Conservation (phyloP, 2,797 vertebrate genomes). For the Florisuga fusca region DNA sequence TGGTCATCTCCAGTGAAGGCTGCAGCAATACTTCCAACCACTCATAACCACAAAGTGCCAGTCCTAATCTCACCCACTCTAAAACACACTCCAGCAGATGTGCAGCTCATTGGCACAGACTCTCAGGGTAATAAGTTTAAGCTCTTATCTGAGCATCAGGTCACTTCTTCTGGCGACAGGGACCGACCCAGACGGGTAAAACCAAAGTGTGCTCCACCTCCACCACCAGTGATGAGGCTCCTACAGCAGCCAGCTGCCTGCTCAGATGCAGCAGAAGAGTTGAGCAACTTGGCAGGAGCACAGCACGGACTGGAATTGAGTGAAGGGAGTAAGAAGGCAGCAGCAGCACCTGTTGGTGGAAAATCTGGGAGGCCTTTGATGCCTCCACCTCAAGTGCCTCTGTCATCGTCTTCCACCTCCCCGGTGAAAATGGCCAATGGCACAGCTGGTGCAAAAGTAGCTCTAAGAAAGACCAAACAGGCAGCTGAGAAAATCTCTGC, state of each 20-base stretch:
- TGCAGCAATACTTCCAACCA: slow-evolving; percentile 78
- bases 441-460: slow-evolving; percentile 86
- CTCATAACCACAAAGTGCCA: slow-evolving; percentile 98
- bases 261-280: slow-evolving; percentile 81
- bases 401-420: slow-evolving; percentile 77
- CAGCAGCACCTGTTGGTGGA: slow-evolving; percentile 69
- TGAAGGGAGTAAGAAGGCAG: slow-evolving; percentile 85
- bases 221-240: slow-evolving; percentile 90
- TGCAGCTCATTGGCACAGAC: slow-evolving; percentile 95
- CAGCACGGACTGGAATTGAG: slow-evolving; percentile 80
- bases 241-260: slow-evolving; percentile 83
- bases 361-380: slow-evolving; percentile 85
- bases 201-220: slow-evolving; percentile 97
- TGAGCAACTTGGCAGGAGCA: background rate
- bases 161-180: slow-evolving; percentile 84
- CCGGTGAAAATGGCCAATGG: slow-evolving; percentile 93
- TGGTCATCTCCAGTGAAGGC: slow-evolving; percentile 92
- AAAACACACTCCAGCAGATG: slow-evolving; percentile 93
- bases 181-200: slow-evolving; percentile 94
- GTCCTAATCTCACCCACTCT: slow-evolving; percentile 97
- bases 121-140: slow-evolving; percentile 99
- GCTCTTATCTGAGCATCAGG: slow-evolving; percentile 94
- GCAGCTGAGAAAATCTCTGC: slow-evolving; percentile 86
- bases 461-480: slow-evolving; percentile 91
- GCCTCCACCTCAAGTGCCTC: slow-evolving; percentile 85